Percentiles rank a stretch among this genome's conserved stretches.
Evolutionary conservation across 2,888 invertebrate genomes (phyloP).

Genomic region (Anodontia alba): DNA sequence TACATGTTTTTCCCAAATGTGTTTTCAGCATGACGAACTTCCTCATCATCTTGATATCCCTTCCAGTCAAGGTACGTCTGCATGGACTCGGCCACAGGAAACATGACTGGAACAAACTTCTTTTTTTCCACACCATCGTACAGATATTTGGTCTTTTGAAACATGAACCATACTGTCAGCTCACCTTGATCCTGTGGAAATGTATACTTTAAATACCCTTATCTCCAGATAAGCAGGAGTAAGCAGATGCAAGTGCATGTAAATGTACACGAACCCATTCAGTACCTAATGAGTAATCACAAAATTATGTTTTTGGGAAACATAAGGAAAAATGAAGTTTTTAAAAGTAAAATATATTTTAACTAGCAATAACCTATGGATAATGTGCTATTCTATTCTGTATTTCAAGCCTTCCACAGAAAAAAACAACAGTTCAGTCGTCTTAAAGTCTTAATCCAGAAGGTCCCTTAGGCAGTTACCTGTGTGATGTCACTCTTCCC

Average conservation of each 20-base stretch:
- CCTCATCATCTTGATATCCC: conserved; percentile 94
- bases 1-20: conserved; percentile 96
- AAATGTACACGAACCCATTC: too few relatives aligned
- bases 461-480: too few relatives aligned
- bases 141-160: conserved; percentile 98
- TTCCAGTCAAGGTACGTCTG: conserved; percentile 88
- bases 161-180: conserved; percentile 92
- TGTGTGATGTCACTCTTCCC: too few relatives aligned
- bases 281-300: too few relatives aligned
- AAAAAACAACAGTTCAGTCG: too few relatives aligned
- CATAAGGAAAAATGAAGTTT: too few relatives aligned
- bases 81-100: conserved; percentile 89
- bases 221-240: neutral
- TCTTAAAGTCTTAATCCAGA: too few relatives aligned
- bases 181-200: conserved; percentile 69
- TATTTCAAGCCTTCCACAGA: too few relatives aligned
- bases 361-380: too few relatives aligned
- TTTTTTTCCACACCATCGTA: conserved; percentile 93
- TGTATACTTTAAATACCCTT: neutral
- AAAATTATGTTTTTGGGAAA: too few relatives aligned
- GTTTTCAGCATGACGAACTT: conserved; percentile 90
- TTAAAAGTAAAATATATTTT: too few relatives aligned
- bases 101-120: conserved; percentile 92
- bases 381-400: too few relatives aligned
- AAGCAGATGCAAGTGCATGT: neutral